phyloP scores from a whole-genome alignment of 2,888 invertebrate genomes.

The Camptogramma bilineatum region DNA sequence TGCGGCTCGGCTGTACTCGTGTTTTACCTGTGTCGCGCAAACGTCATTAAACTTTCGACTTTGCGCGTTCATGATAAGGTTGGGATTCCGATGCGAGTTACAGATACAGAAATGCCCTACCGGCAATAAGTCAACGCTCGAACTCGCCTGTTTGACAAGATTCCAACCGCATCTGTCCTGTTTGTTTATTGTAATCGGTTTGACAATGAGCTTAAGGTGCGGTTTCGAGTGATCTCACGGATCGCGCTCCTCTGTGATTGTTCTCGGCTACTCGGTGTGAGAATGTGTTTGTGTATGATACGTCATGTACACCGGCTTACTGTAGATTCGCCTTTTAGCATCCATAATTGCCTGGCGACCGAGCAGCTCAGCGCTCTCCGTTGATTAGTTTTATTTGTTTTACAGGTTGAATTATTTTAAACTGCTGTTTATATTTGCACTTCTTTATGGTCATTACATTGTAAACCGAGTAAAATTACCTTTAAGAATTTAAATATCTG shows the following conservation, averaged over 20 bases:
- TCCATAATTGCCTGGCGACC: conserved; percentile 81
- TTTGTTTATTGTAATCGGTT: conserved; percentile 86
- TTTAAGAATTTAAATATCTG: not conserved
- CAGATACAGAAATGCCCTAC: conserved; percentile 80
- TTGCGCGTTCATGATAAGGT: conserved; percentile 49
- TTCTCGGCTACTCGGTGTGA: conserved; percentile 75
- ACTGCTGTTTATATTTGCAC: conserved; percentile 17
- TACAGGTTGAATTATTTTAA: conserved; percentile 37
- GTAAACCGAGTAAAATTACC: not conserved
- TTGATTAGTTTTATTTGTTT: conserved; percentile 66
- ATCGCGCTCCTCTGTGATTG: conserved; percentile 75
- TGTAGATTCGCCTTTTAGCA: conserved; percentile 83
- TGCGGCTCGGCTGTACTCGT: conserved; percentile 76
- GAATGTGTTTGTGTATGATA: conserved; percentile 82
- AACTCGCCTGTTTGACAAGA: conserved; percentile 86
- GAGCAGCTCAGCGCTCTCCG: conserved; percentile 74
- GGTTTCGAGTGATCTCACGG: conserved; percentile 83
- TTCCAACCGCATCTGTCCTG: conserved; percentile 86
- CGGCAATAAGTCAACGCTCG: conserved; percentile 85
- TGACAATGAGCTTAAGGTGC: conserved; percentile 86
- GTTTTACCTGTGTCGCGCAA: conserved; percentile 76
- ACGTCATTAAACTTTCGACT: conserved; percentile 48
- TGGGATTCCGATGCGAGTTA: conserved; percentile 46
- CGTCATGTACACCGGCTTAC: conserved; percentile 83
- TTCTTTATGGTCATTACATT: conserved; percentile 11